phyloP scores from a whole-genome alignment of 2,888 invertebrate species.

The Diploptera punctata region DNA sequence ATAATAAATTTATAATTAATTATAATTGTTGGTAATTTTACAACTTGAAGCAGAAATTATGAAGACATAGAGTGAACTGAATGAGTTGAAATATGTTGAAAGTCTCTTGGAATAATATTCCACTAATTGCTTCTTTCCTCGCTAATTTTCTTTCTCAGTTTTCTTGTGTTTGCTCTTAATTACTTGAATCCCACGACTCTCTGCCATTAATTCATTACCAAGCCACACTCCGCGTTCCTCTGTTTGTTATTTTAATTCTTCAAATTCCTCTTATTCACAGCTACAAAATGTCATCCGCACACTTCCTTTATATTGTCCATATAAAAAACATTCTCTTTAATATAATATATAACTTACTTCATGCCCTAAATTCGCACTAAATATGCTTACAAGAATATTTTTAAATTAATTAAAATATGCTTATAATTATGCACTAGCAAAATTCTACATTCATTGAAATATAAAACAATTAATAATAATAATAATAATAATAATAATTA shows the following conservation, averaged over 20 bases:
- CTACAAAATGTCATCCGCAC: not conserved
- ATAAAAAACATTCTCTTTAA: not conserved
- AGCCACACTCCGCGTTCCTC: not conserved
- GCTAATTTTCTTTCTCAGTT: not conserved
- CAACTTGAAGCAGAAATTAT: no score
- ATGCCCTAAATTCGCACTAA: no score
- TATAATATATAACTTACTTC: not conserved
- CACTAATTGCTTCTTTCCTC: not conserved
- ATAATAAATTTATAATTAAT: no score
- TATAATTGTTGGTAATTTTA: no score
- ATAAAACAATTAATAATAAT: no score
- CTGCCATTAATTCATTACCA: slow-evolving; percentile 4
- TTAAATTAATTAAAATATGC: no score
- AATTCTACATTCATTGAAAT: no score
- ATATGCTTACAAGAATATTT: no score
- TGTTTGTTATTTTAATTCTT: not conserved
- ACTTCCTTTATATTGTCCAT: not conserved
- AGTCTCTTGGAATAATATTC: not conserved
- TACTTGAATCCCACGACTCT: not conserved
- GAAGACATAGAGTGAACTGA: no score
- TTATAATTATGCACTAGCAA: no score
- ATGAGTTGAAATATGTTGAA: not conserved
- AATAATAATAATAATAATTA: no score
- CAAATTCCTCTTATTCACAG: not conserved
- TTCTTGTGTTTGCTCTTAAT: not conserved